Evolutionary conservation across 1,140 invertebrate genomes (phyloP).

Genomic region (Charaxes varanes): DNA sequence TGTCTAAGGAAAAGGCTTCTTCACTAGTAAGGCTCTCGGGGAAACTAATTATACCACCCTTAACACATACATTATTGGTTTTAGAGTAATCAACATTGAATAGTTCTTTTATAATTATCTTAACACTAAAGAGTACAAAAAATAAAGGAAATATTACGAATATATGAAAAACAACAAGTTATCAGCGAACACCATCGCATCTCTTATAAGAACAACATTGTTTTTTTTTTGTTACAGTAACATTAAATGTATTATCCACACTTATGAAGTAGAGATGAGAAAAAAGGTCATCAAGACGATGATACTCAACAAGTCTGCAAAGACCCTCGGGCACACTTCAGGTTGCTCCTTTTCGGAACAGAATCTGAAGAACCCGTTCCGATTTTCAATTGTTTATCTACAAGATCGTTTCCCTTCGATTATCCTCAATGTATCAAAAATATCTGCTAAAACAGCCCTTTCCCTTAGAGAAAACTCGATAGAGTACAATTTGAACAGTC

Average conservation of each 20-base stretch:
- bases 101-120: constrained; percentile 72
- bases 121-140: constrained; percentile 74
- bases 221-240: constrained; percentile 68
- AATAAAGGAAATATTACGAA: constrained; percentile 74
- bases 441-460: constrained; percentile 72
- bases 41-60: constrained; percentile 65
- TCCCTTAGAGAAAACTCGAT: constrained; percentile 71
- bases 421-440: constrained; percentile 71
- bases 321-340: constrained; percentile 18
- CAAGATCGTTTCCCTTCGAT: constrained; percentile 67
- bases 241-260: constrained; percentile 58
- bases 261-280: constrained; percentile 55
- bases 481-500: constrained; percentile 70
- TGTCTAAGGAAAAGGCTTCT: constrained; percentile 68
- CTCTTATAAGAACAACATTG: constrained; percentile 70
- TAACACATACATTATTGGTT: constrained; percentile 67
- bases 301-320: constrained; percentile 29
- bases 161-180: constrained; percentile 73
- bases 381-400: constrained; percentile 32
- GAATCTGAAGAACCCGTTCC: constrained; percentile 20
- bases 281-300: constrained; percentile 33
- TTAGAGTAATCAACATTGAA: constrained; percentile 72
- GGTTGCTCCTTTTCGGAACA: constrained; percentile 18
- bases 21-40: constrained; percentile 63
- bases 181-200: constrained; percentile 66